Conservation (phyloP, 2,113 vertebrate genomes). For the Xiphophorus maculatus region DNA sequence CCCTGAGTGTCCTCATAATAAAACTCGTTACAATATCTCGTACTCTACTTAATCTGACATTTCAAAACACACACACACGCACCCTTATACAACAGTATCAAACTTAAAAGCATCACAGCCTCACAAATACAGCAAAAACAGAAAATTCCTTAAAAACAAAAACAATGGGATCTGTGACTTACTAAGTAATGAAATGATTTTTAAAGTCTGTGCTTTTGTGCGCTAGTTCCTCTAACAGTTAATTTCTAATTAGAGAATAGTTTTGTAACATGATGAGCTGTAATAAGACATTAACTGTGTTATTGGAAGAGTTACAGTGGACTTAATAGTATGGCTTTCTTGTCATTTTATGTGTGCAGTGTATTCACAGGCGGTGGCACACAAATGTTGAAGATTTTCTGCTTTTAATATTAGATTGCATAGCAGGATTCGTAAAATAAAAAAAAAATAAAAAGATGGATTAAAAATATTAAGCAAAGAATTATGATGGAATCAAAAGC, state of each 20-base stretch:
- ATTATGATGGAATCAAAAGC: conserved; percentile 2
- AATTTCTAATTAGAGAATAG: too few relatives aligned
- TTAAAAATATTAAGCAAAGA: background rate
- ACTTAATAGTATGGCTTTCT: conserved; percentile 24
- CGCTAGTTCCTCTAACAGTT: background rate
- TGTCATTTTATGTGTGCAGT: conserved; percentile 16
- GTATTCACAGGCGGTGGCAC: conserved; percentile 16
- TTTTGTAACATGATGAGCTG: conserved; percentile 13
- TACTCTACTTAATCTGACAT: conserved; percentile 17
- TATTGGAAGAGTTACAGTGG: conserved; percentile 8
- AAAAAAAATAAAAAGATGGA: too few relatives aligned
- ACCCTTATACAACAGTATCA: conserved; percentile 11
- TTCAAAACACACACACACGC: conserved; percentile 7
- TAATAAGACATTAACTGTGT: conserved; percentile 13
- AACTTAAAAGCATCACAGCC: conserved; percentile 47
- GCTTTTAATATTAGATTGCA: conserved; percentile 17
- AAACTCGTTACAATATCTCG: conserved; percentile 21
- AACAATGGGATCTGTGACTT: background rate
- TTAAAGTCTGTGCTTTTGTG: background rate
- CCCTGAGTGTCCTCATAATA: conserved; percentile 46
- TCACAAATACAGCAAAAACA: conserved; percentile 46
- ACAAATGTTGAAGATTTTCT: background rate
- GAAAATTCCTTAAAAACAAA: conserved; percentile 11
- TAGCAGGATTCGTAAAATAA: conserved; percentile 11
- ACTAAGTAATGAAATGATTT: background rate